Conservation (phyloP, 2,797 vertebrate genomes). For the Anguilla anguilla region DNA sequence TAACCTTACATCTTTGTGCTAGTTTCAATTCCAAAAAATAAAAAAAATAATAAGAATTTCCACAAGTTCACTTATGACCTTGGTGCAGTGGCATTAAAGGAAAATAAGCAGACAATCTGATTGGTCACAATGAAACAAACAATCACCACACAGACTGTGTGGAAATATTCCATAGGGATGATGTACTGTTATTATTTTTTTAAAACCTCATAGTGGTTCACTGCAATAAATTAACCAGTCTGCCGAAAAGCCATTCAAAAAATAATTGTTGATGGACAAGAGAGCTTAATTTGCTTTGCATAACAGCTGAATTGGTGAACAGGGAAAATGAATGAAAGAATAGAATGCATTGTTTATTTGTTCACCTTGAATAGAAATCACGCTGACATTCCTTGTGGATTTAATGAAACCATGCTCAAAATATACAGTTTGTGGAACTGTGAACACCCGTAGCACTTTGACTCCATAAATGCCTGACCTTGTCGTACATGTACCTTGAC, state of each 20-base stretch:
- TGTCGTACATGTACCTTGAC: neutral
- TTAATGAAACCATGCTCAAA: neutral
- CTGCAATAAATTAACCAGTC: neutral
- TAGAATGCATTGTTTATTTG: neutral
- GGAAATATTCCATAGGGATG: neutral
- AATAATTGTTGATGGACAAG: neutral
- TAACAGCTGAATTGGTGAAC: neutral
- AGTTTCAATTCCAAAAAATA: neutral
- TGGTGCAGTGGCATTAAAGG: neutral
- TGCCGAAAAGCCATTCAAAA: too few species aligned
- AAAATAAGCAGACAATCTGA: neutral
- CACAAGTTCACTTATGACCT: neutral
- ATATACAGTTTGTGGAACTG: neutral
- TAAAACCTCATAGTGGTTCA: neutral
- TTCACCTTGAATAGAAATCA: neutral
- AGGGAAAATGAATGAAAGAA: neutral
- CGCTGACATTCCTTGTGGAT: neutral
- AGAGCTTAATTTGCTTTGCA: neutral
- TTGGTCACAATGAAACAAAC: neutral
- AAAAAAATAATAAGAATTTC: neutral
- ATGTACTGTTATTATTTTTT: neutral
- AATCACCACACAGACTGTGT: neutral
- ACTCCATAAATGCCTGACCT: too few species aligned
- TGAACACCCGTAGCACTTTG: too few species aligned
- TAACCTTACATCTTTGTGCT: neutral